Evolutionary conservation across 2,113 vertebrate species (phyloP), one percentile per base, ranked within the genome.

Genomic region (Mastomys natalensis): DNA sequence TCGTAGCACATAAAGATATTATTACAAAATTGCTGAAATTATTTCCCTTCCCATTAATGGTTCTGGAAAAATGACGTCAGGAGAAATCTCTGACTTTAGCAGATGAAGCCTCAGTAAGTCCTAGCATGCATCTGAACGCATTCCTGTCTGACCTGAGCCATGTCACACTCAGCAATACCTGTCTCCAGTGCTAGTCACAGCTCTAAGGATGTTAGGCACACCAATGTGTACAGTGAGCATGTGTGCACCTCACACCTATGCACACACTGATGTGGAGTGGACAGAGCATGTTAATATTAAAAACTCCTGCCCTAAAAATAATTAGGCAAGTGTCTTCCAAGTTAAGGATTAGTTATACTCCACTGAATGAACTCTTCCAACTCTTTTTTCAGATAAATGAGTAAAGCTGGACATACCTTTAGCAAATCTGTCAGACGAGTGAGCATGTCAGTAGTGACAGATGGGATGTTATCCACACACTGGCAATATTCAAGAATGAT

Each of bases 401-500:
- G 45, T 95, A n/a, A 97, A 96, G 90, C 96, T 84, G 97, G 97
- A 98, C 97, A 37, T 96, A 99, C 99, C 99, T 99, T 99, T 88
- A 99, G 98, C 87, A 99, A 99, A 97, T 99, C 99, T 0, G 99
- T 99, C 70, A 99, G 99, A 74, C 99, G 99, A 9, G 99, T 99
- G 86, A 99, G 99, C 99, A 99, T 99, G 98, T 99, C 99, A 13
- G 99, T 99, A 95, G 99, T 98, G 98, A 99, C 99, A 96, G 99
- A 99, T 4, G 99, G 99, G 98, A 99, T 99, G 98, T 99, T 99
- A 92, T 99, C 99, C 97, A 99, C 99, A 97, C 99, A 99, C 98
- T 99, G 99, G 98, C 99, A 99, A 97, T 99, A 99, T 97, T 99
- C 99, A 96, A 99, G 99, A 97, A 99, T 99, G 97, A 99, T 99